Base-by-base conservation (phyloP, 2,113 vertebrate genomes). In the Chascanopsetta lugubris region DNA sequence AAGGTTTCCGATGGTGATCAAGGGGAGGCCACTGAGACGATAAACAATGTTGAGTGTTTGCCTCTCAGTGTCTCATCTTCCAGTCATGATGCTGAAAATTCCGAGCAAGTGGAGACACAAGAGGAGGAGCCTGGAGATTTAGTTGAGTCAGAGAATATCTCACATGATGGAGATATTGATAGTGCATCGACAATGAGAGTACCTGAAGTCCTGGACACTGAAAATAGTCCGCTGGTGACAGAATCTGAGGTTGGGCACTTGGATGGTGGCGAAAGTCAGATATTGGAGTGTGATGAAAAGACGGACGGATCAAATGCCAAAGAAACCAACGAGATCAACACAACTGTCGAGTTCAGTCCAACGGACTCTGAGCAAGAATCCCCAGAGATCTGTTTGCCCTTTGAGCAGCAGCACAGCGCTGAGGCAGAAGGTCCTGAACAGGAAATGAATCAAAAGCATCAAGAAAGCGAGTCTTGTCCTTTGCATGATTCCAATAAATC, bases 61-160 rank as follows among this genome's bases (percentile, higher is more conserved):
- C 5, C 30, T 36, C 6, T 22, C 20, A 7, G 2, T 27, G 18
- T 18, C n/a, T 18, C 9, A 2, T 8, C 45, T 53, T 1, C 0
- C 9, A 2, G 0, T 56, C 29, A 26, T 7, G 40, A 36, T 7
- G 18, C 8, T 25, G 24, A 46, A 12, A 5, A 59, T 45, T 61
- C 65, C 26, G 60, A 48, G 36, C 6, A 8, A 29, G 55, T 62
- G 7, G 7, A 1, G 18, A 0, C 38, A 3, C 45, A 53, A 13
- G n/a, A 22, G 1, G 34, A 74, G n/a, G 68, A 74, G 13, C 1
- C 47, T 20, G 77, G 46, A 59, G 25, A 18, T 61, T 17, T 21
- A 6, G 17, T 40, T 0, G 30, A 81, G 11, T 3, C 21, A 47
- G 53, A 67, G 13, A 3, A 15, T 32, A 62, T 38, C 10, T 24